Evolutionary conservation across 2,888 invertebrate genomes (phyloP).

Genomic region (Alloplasta piceator): DNA sequence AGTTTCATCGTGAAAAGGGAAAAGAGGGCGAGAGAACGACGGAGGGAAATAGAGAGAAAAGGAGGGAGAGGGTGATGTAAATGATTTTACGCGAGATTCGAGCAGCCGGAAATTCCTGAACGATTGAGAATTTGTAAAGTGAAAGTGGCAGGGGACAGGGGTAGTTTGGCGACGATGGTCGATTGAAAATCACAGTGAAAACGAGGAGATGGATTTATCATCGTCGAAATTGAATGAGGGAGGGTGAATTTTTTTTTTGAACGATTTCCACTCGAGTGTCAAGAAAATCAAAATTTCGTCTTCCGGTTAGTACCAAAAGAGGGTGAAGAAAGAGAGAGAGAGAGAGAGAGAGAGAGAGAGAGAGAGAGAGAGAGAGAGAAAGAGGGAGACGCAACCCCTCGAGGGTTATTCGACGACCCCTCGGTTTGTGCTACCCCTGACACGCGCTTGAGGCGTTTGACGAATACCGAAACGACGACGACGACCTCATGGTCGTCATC

Average conservation of each 20-base stretch:
- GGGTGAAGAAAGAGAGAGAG: conserved; percentile 32
- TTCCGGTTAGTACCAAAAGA: conserved; percentile 75
- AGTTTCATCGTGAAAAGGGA: no score
- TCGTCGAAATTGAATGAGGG: conserved; percentile 54
- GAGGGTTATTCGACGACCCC: neutral
- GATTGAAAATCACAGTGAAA: conserved; percentile 23
- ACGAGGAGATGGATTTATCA: conserved; percentile 39
- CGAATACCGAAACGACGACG: conserved; percentile 1
- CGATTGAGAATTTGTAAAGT: conserved; percentile 34
- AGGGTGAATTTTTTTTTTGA: conserved; percentile 7
- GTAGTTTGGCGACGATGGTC: conserved; percentile 1
- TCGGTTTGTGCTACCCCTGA: neutral
- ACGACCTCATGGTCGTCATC: no score
- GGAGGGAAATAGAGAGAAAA: no score
- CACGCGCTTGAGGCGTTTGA: conserved; percentile 11
- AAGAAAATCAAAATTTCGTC: conserved; percentile 79
- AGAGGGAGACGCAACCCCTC: conserved; percentile 14
- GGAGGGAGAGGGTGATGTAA: neutral
- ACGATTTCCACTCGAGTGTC: conserved; percentile 17
- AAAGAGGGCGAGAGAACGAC: neutral
- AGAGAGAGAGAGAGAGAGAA: conserved; percentile 13
- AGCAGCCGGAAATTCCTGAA: conserved; percentile 55
- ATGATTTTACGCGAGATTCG: conserved; percentile 34
- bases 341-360: conserved; percentile 16
- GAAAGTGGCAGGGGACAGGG: conserved; percentile 36